Evolutionary conservation across 1,140 invertebrate genomes (phyloP).

Genomic region (Drosophila orena): DNA sequence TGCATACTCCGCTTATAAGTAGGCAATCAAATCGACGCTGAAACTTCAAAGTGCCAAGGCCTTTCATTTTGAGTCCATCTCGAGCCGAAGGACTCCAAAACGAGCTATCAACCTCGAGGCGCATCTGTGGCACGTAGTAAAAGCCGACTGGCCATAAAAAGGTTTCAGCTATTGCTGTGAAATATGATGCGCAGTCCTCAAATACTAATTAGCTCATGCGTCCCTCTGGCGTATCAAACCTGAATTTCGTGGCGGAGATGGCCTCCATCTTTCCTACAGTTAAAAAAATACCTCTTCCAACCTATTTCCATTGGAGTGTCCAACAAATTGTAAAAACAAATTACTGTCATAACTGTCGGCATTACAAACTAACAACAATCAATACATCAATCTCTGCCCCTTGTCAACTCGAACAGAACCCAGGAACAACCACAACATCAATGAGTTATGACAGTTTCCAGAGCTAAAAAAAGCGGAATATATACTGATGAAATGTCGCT

Average conservation of each 20-base stretch:
- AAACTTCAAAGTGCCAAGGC: constrained; percentile 68
- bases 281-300: constrained; percentile 18
- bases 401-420: constrained; percentile 60
- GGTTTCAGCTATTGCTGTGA: constrained; percentile 72
- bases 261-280: constrained; percentile 1
- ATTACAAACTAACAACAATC: constrained; percentile 81
- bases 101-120: constrained; percentile 62
- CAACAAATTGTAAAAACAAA: constrained; percentile 81
- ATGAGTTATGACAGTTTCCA: constrained; percentile 80
- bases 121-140: constrained; percentile 71
- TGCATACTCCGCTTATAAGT: constrained; percentile 60
- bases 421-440: constrained; percentile 34
- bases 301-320: constrained; percentile 42
- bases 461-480: constrained; percentile 48
- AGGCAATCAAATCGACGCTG: constrained; percentile 61
- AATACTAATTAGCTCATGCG: constrained; percentile 67
- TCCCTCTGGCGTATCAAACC: constrained; percentile 42
- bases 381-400: constrained; percentile 73
- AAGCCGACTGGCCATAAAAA: constrained; percentile 74
- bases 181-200: constrained; percentile 69
- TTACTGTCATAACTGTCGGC: constrained; percentile 82
- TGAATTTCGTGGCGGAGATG: constrained; percentile 21
- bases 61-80: constrained; percentile 61
- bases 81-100: constrained; percentile 70
- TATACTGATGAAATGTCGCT: constrained; percentile 17